Evolutionary conservation across 2,888 invertebrate genomes (phyloP), one percentile per base, ranked within the genome.

Genomic region (Girardia tigrina): DNA sequence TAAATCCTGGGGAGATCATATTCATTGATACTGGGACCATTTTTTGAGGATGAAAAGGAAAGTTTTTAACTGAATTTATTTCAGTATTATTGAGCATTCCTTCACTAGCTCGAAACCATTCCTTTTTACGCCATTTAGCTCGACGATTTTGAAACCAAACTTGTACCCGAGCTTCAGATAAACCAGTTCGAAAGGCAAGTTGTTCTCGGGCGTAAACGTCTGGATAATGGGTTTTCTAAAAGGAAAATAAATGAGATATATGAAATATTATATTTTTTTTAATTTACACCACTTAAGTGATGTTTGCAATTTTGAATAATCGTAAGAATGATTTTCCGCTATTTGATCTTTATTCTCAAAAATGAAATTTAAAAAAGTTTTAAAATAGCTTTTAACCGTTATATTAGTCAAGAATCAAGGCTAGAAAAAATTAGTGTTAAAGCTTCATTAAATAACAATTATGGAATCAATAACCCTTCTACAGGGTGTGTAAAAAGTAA

Each of bases 191-290:
- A 0, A 83, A 79, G 0, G 84, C 84, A 27, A 84, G 79, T 78
- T 84, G 84, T 77, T 84, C 84, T 16, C 84, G 78, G 1, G 83
- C 83, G 76, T 83, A 83, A n/a, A 84, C 84, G 77, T 84, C 84
- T 28, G 84, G 84, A 78, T 84, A 84, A 77, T 84, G 84, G 0
- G 84, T 84, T 79, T 83, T 83, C 79, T 84, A 83, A 16, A 29
- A 20, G 20, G 27, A 28, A 28, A 26, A 72, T 12, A 72, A 72
- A 28, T 28, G 6, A 29, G 8, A 70, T 70, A 12, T 70, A 8
- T 23, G 70, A 42, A 42, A 42, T 14, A 14, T 42, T 42, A n/a
- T n/a, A n/a, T 42, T 42, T 42, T 12, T 42, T 42, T 42, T 42
- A n/a, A n/a, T n/a, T n/a, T n/a, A n/a, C n/a, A n/a, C n/a, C n/a